Percentiles rank a stretch among this genome's conserved stretches.
These are phyloP conservation scores for Nerophis ophidion DNA, from an alignment of 2,113 vertebrate genomes.

Conservation along the genomic window DNA sequence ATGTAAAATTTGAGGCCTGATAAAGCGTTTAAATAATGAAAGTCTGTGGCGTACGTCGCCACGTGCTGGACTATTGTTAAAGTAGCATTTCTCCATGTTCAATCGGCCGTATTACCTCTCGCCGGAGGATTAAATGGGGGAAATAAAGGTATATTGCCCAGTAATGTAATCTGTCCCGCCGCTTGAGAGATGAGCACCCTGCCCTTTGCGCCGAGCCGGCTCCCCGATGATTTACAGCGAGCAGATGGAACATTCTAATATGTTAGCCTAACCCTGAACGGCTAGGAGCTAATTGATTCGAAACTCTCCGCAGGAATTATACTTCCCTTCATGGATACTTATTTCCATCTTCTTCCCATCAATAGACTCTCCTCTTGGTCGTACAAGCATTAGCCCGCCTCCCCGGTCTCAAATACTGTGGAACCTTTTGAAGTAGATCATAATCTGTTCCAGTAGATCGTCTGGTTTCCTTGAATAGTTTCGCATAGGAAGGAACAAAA, in stretches of 20 bases:
- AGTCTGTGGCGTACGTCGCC: too few species aligned
- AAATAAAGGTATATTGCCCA: slow-evolving; percentile 66
- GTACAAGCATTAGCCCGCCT: too few species aligned
- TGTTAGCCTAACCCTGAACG: slow-evolving; percentile 70
- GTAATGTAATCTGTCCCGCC: slow-evolving; percentile 67
- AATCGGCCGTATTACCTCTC: slow-evolving; percentile 41
- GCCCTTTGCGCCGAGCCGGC: slow-evolving; percentile 61
- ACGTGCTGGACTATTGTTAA: too few species aligned
- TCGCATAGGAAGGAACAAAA: too few species aligned
- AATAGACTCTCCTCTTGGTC: neutral
- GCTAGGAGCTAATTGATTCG: slow-evolving; percentile 68
- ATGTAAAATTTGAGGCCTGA: too few species aligned
- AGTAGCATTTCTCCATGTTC: slow-evolving; percentile 20
- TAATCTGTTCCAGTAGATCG: too few species aligned
- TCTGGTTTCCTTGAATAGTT: too few species aligned
- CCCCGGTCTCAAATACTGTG: too few species aligned
- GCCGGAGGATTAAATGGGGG: slow-evolving; percentile 61
- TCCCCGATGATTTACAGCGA: slow-evolving; percentile 63
- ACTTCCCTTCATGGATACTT: slow-evolving; percentile 29
- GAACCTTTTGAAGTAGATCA: too few species aligned
- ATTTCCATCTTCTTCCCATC: neutral
- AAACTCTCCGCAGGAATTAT: slow-evolving; percentile 57
- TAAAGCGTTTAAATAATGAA: too few species aligned
- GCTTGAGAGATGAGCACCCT: slow-evolving; percentile 65
- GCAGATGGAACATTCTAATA: slow-evolving; percentile 69